These are phyloP conservation scores for Mus caroli DNA, from an alignment of 2,797 vertebrate genomes.

Conservation along the genomic window DNA sequence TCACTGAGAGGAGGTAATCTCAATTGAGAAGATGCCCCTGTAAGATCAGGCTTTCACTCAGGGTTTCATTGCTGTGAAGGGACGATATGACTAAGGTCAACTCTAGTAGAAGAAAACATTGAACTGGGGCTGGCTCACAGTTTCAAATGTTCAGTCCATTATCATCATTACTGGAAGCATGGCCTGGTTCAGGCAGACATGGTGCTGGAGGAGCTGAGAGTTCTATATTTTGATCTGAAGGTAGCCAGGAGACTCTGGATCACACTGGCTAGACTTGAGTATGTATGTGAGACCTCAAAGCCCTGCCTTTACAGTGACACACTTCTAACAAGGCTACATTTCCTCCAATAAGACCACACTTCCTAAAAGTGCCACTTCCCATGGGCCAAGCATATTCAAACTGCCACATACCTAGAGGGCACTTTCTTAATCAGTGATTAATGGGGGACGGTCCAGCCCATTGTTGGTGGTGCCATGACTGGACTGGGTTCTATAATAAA, in stretches of 20 bases:
- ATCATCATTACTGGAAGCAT: not conserved
- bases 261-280: not conserved
- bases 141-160: not conserved
- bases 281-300: not conserved
- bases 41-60: not conserved
- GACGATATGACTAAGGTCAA: not conserved
- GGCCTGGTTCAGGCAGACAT: not conserved
- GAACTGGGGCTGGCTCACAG: not conserved
- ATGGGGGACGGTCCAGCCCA: not conserved
- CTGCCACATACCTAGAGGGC: not conserved
- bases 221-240: not conserved
- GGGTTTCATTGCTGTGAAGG: not conserved
- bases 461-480: not conserved
- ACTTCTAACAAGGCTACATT: not conserved
- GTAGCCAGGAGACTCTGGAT: not conserved
- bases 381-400: not conserved
- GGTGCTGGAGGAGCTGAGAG: not conserved
- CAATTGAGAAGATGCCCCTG: not conserved
- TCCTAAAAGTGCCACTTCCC: not conserved
- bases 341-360: too few relatives aligned
- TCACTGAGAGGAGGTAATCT: not conserved
- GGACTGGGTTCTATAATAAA: not conserved
- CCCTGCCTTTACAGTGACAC: not conserved
- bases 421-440: not conserved
- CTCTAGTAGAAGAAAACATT: not conserved